Evolutionary conservation across 2,888 invertebrate species (phyloP).

Genomic region (Mantis religiosa): DNA sequence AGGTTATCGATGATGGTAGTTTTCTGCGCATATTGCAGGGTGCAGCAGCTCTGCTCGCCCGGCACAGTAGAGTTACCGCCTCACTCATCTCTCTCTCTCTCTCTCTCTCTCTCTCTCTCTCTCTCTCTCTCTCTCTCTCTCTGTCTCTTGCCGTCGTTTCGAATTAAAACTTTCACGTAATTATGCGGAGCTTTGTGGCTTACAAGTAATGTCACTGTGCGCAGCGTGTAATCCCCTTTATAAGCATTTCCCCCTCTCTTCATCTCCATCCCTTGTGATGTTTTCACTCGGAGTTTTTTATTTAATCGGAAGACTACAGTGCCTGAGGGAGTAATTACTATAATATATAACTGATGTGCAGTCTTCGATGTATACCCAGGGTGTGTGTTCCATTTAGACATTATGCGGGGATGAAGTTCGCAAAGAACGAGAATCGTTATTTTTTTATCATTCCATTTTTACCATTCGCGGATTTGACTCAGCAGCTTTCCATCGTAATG

Average conservation of each 20-base stretch:
- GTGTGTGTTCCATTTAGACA: background rate
- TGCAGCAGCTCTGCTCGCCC: background rate
- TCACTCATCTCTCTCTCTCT: background rate
- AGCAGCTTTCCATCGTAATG: background rate
- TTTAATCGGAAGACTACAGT: background rate
- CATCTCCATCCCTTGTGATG: background rate
- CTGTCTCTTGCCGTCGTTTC: background rate
- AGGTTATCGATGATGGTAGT: background rate
- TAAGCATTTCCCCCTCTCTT: background rate
- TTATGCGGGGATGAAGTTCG: background rate
- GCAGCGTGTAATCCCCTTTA: background rate
- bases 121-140: background rate
- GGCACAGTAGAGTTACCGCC: background rate
- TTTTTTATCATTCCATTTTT: background rate
- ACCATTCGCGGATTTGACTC: background rate
- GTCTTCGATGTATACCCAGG: background rate
- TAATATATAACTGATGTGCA: background rate
- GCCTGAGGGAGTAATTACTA: background rate
- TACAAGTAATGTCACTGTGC: background rate
- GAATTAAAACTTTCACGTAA: background rate
- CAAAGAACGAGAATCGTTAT: background rate
- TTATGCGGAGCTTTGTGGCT: background rate
- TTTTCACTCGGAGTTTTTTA: background rate
- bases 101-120: background rate
- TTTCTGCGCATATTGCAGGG: background rate